These are phyloP conservation scores for Sebastiscus albofasciatus DNA, from an alignment of 2,797 vertebrate genomes.

Conservation along the genomic window DNA sequence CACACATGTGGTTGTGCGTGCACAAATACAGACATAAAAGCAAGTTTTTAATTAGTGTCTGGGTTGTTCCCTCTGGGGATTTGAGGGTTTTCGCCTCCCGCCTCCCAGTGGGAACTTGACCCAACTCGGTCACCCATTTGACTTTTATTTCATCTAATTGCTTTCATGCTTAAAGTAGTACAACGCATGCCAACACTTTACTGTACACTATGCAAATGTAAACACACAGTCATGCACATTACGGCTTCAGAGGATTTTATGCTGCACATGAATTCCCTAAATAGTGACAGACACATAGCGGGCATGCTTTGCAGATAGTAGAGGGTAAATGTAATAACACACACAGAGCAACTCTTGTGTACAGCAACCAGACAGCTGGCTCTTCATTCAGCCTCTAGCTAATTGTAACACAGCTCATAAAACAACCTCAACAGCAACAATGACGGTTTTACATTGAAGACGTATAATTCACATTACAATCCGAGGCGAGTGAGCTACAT, in stretches of 20 bases:
- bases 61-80: conserved; percentile 57
- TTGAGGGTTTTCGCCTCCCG: conserved; percentile 59
- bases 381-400: conserved; percentile 29
- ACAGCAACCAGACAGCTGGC: conserved; percentile 39
- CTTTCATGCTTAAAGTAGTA: conserved; percentile 47
- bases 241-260: neutral
- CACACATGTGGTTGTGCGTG: conserved; percentile 8
- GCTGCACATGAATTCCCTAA: conserved; percentile 13
- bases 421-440: conserved; percentile 32
- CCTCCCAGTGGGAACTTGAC: conserved; percentile 61
- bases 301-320: conserved; percentile 16
- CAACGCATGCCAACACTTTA: conserved; percentile 20
- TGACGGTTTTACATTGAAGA: conserved; percentile 9
- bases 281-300: conserved; percentile 27
- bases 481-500: neutral
- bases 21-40: conserved; percentile 52
- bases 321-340: conserved; percentile 33
- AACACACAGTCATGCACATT: conserved; percentile 5
- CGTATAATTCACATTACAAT: neutral
- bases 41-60: conserved; percentile 70
- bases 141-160: conserved; percentile 66
- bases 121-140: conserved; percentile 54
- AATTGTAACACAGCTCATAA: conserved; percentile 36
- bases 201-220: conserved; percentile 17
- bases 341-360: conserved; percentile 24